A percentile compares a stretch with the other conserved stretches of the same genome.
Conservation (phyloP, 1,140 invertebrate species). For the Eurosta solidaginis region DNA sequence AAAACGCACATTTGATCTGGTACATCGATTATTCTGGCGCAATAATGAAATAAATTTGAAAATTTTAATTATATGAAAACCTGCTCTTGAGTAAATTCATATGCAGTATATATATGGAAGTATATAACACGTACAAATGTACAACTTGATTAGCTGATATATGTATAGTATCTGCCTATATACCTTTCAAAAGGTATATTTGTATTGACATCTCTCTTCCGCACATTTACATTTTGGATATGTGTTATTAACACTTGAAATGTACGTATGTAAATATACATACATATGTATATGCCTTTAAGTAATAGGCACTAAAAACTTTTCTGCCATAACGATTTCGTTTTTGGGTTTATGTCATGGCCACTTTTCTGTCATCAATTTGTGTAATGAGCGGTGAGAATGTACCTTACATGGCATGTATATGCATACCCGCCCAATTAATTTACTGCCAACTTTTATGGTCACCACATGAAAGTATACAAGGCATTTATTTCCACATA, state of each 20-base stretch:
- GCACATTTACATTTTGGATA: no score
- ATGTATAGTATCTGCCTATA: background rate
- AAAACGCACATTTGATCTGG: no score
- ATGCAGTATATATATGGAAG: no score
- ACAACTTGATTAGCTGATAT: no score
- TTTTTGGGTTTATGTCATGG: slow-evolving; percentile 7
- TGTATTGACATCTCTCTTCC: background rate
- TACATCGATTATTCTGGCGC: no score
- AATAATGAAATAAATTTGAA: no score
- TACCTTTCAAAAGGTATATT: background rate
- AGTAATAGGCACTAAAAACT: background rate
- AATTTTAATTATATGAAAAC: no score
- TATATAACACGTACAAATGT: no score
- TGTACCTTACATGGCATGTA: slow-evolving; percentile 17
- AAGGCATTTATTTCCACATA: slow-evolving; percentile 1
- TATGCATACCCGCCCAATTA: slow-evolving; percentile 26
- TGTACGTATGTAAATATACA: background rate
- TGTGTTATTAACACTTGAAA: no score
- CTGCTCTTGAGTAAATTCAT: no score
- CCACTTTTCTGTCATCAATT: slow-evolving; percentile 27
- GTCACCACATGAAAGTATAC: background rate
- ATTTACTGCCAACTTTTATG: slow-evolving; percentile 27
- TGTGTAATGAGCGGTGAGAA: slow-evolving; percentile 22
- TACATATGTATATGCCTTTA: background rate
- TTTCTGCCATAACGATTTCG: background rate